These are phyloP conservation scores for Temnothorax nylanderi DNA, from an alignment of 1,140 invertebrate genomes.

Conservation along the genomic window DNA sequence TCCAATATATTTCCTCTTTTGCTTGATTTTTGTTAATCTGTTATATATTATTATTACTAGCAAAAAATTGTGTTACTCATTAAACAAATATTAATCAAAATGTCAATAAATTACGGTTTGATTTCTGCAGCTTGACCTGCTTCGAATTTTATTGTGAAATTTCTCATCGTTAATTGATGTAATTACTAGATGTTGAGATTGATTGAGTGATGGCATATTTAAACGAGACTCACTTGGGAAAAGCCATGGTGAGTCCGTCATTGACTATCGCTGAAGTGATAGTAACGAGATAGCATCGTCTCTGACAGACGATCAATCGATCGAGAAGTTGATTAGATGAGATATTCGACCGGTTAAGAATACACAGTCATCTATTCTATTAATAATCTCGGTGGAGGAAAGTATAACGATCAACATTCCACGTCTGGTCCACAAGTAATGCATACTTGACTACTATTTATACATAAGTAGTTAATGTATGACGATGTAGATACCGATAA, in stretches of 20 bases:
- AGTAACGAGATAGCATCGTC: conserved; percentile 12
- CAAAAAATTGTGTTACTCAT: not conserved
- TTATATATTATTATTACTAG: conserved; percentile 3
- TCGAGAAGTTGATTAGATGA: not conserved
- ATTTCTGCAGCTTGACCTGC: not conserved
- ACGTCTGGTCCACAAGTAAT: not conserved
- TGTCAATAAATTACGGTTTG: not conserved
- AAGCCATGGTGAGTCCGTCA: not conserved
- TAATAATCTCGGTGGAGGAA: not conserved
- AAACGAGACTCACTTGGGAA: conserved; percentile 10
- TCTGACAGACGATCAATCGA: conserved; percentile 12
- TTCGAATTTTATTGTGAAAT: conserved; percentile 14
- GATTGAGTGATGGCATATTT: conserved; percentile 23
- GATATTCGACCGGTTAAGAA: not conserved
- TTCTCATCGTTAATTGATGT: conserved; percentile 13
- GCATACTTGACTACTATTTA: not conserved
- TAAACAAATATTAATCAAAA: not conserved
- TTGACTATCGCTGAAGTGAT: conserved; percentile 15
- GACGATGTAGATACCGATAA: not conserved
- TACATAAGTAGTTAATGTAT: not conserved
- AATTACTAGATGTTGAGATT: conserved; percentile 21
- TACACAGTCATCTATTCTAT: conserved; percentile 1
- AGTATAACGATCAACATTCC: not conserved
- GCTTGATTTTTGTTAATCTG: not conserved
- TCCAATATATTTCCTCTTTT: not conserved